Percentiles rank a stretch among this genome's conserved stretches.
Evolutionary conservation across 1,140 invertebrate genomes (phyloP).

Genomic region (Leptopilina clavipes): DNA sequence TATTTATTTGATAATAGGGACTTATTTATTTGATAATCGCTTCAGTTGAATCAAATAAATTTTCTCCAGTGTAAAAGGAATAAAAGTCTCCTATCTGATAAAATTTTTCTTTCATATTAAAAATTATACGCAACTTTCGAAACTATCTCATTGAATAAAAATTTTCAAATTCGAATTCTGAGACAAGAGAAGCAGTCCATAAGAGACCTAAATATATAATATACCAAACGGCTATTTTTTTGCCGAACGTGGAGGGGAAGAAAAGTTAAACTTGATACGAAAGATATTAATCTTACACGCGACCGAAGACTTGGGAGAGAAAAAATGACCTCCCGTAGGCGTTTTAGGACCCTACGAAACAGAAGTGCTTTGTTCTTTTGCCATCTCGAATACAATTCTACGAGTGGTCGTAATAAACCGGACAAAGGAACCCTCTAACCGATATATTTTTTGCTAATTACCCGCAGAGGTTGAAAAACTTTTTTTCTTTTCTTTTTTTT

Average conservation of each 20-base stretch:
- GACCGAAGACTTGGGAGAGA: conserved; percentile 44
- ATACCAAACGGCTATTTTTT: conserved; percentile 22
- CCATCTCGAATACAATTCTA: conserved; percentile 49
- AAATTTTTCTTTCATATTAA: too few relatives aligned
- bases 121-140: too few relatives aligned
- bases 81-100: too few relatives aligned
- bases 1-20: too few relatives aligned
- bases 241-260: conserved; percentile 50
- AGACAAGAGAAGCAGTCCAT: background rate
- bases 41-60: too few relatives aligned
- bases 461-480: conserved; percentile 1
- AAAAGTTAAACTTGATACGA: conserved; percentile 51
- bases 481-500: background rate
- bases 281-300: conserved; percentile 55
- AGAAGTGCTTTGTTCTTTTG: conserved; percentile 56
- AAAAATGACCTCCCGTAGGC: conserved; percentile 53
- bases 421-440: conserved; percentile 52
- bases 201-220: background rate
- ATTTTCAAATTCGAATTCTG: background rate
- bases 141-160: too few relatives aligned
- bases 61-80: too few relatives aligned
- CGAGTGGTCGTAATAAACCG: conserved; percentile 49
- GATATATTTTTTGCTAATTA: conserved; percentile 52
- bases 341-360: conserved; percentile 55
- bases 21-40: too few relatives aligned